Evolutionary conservation across 2,113 vertebrate species (phyloP).

Genomic region (Lucifuga dentata): DNA sequence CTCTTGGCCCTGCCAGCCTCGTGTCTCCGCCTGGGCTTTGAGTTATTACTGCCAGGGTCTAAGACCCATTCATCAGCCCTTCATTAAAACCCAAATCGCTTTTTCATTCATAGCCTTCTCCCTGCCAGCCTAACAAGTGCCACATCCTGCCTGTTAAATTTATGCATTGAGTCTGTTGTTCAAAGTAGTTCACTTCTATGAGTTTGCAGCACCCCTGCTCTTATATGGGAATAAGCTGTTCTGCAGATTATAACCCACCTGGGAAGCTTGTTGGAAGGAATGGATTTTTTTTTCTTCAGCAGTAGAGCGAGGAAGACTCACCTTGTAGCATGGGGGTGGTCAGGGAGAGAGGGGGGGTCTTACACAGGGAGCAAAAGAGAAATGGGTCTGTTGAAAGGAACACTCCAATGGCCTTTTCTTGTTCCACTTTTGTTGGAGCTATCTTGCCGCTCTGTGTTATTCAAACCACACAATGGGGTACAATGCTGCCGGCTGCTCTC

Average conservation of each 20-base stretch:
- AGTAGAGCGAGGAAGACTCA: conserved; percentile 36
- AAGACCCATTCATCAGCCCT: conserved; percentile 72
- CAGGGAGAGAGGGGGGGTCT: not conserved
- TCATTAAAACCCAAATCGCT: conserved; percentile 76
- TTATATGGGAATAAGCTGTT: conserved; percentile 48
- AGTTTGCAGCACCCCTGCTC: conserved; percentile 27
- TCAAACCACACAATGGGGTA: conserved; percentile 72
- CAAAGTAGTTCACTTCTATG: conserved; percentile 28
- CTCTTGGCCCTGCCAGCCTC: conserved; percentile 58
- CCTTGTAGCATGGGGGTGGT: conserved; percentile 32
- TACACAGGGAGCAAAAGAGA: conserved; percentile 8
- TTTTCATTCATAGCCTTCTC: conserved; percentile 61
- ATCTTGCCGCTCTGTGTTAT: conserved; percentile 67
- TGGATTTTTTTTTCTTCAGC: conserved; percentile 46
- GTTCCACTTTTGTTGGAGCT: conserved; percentile 70
- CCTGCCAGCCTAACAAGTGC: conserved; percentile 52
- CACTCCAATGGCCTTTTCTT: conserved; percentile 72
- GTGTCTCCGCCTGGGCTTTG: conserved; percentile 59
- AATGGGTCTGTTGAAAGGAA: conserved; percentile 46
- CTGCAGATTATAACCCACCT: conserved; percentile 57
- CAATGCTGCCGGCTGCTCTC: conserved; percentile 60
- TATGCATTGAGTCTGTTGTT: conserved; percentile 44
- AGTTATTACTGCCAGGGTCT: conserved; percentile 70
- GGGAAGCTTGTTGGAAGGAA: conserved; percentile 46
- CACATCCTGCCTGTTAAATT: conserved; percentile 57